These are phyloP conservation scores for Crocuta crocuta DNA, from an alignment of 2,113 vertebrate genomes.

Conservation along the genomic window DNA sequence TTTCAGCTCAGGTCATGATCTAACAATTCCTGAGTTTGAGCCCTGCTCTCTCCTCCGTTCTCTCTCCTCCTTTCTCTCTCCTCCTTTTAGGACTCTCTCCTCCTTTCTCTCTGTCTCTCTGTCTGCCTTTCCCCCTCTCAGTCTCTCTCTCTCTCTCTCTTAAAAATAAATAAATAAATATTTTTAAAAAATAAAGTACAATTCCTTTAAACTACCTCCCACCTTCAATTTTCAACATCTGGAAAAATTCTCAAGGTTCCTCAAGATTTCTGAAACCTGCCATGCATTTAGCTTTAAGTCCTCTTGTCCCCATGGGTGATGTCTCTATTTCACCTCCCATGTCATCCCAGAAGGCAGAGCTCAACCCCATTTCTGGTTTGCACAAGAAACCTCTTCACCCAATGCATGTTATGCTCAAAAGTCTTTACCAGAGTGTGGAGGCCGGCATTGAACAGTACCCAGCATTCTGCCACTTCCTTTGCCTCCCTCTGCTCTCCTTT, in stretches of 20 bases:
- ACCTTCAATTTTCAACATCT: neutral
- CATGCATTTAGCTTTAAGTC: neutral
- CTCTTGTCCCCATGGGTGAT: neutral
- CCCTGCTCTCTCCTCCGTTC: too few relatives aligned
- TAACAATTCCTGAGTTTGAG: too few relatives aligned
- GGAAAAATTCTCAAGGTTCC: neutral
- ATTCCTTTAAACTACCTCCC: neutral
- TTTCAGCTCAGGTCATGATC: too few relatives aligned
- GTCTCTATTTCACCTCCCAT: neutral
- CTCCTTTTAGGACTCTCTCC: too few relatives aligned
- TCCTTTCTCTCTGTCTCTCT: too few relatives aligned
- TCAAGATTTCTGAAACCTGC: conserved; percentile 3
- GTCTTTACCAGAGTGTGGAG: neutral
- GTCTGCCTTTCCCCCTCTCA: too few relatives aligned
- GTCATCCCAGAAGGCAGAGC: neutral
- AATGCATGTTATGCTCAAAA: neutral
- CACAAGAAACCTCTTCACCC: neutral
- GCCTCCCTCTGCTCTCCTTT: neutral
- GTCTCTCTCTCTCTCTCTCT: too few relatives aligned
- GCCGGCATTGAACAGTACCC: neutral
- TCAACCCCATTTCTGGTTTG: neutral
- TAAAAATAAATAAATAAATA: too few relatives aligned
- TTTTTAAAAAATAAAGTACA: neutral
- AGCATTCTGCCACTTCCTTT: too few relatives aligned
- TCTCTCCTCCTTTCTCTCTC: too few relatives aligned